phyloP scores from a whole-genome alignment of 2,888 invertebrate species.

The Pseudococcus jackbeardsleyi region DNA sequence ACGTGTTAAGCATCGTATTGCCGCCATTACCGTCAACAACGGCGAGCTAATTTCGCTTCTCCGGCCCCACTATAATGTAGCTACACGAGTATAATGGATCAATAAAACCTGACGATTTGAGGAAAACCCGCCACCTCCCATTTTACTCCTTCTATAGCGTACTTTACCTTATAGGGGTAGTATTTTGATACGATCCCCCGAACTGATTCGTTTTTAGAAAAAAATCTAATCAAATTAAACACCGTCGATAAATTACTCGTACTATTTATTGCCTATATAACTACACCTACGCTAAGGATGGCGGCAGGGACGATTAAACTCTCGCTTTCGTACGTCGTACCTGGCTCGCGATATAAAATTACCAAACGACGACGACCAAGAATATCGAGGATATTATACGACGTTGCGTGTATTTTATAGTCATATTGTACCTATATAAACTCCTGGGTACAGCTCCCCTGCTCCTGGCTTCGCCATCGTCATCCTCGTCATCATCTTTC shows the following conservation, averaged over 20 bases:
- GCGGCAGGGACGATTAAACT: background rate
- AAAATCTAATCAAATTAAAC: conserved; percentile 8
- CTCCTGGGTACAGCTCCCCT: background rate
- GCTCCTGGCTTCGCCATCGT: too few species aligned
- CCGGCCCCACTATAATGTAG: conserved; percentile 4
- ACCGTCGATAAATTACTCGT: background rate
- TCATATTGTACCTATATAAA: background rate
- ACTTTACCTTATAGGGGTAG: background rate
- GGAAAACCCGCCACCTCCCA: background rate
- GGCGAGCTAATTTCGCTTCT: conserved; percentile 31
- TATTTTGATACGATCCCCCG: background rate
- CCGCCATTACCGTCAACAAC: conserved; percentile 3
- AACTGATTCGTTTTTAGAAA: conserved; percentile 4
- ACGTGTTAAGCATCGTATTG: conserved; percentile 25
- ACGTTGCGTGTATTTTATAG: background rate
- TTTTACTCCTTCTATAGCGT: background rate
- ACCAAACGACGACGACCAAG: background rate
- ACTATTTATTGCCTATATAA: background rate
- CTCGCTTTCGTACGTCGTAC: background rate
- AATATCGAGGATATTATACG: background rate
- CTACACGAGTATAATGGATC: conserved; percentile 28
- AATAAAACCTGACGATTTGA: conserved; percentile 23
- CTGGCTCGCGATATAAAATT: background rate
- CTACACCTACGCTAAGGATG: background rate
- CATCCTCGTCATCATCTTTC: background rate